These are phyloP conservation scores for Lacerta viridis DNA, from an alignment of 2,797 vertebrate genomes.

Conservation along the genomic window DNA sequence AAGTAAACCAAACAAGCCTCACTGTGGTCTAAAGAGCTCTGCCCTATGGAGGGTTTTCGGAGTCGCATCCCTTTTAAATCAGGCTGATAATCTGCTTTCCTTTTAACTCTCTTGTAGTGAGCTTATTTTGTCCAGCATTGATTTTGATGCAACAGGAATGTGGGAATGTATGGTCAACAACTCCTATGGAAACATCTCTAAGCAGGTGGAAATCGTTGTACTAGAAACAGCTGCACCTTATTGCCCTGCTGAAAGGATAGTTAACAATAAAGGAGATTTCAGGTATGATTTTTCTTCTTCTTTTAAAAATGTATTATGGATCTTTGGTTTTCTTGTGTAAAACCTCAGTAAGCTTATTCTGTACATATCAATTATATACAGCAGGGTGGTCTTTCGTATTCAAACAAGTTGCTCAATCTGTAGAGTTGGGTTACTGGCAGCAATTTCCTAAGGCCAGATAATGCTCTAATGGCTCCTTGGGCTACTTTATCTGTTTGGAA, in stretches of 20 bases:
- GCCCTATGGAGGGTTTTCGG: neutral
- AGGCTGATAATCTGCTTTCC: constrained; percentile 16
- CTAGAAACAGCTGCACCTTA: constrained; percentile 89
- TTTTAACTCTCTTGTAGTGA: constrained; percentile 82
- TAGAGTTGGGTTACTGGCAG: neutral
- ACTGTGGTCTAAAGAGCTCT: neutral
- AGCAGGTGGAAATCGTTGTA: constrained; percentile 91
- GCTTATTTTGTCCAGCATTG: constrained; percentile 90
- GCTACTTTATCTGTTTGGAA: too few species aligned
- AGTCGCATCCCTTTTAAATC: neutral
- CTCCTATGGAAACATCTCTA: constrained; percentile 89
- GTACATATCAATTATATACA: neutral
- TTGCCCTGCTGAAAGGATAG: constrained; percentile 89
- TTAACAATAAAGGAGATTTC: constrained; percentile 94
- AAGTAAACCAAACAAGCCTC: neutral
- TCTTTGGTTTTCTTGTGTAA: neutral
- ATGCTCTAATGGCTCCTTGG: neutral
- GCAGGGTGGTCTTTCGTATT: neutral
- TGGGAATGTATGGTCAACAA: constrained; percentile 93
- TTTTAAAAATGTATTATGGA: neutral
- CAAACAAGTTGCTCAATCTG: neutral
- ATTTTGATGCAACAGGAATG: constrained; percentile 84
- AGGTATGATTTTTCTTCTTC: constrained; percentile 80
- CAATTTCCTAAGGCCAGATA: neutral
- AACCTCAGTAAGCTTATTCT: neutral